A percentile compares a stretch with the other conserved stretches of the same genome.
phyloP scores from a whole-genome alignment of 53 echinoderm and acorn worm species.

The Actinopyga echinites region DNA sequence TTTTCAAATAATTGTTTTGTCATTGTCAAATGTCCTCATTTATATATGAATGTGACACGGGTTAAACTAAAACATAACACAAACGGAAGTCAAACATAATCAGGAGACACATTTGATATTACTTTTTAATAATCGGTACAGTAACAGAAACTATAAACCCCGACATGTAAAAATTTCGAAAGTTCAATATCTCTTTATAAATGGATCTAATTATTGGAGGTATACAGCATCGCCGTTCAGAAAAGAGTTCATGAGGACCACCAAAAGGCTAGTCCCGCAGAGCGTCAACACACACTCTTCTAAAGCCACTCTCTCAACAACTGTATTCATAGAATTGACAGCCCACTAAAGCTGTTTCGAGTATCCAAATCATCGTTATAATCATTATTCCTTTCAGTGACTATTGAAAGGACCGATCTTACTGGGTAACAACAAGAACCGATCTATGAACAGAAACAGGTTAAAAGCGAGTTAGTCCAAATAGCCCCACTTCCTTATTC shows the following conservation, averaged over 20 bases:
- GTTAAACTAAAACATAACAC: too few species aligned
- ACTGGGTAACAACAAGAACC: constrained; percentile 15
- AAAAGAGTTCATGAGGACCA: neutral
- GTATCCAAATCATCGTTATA: constrained; percentile 26
- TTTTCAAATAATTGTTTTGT: too few species aligned
- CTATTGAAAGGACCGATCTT: constrained; percentile 3
- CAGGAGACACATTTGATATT: too few species aligned
- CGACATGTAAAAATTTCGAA: too few species aligned
- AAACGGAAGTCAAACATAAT: too few species aligned
- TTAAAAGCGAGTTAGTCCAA: constrained; percentile 25
- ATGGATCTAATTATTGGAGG: too few species aligned
- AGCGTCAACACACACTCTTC: constrained; percentile 16
- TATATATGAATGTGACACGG: too few species aligned
- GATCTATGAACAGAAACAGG: constrained; percentile 26
- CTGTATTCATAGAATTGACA: constrained; percentile 24
- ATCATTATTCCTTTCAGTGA: neutral
- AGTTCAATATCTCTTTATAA: too few species aligned
- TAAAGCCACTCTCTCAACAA: constrained; percentile 12
- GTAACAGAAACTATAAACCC: too few species aligned
- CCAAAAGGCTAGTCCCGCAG: constrained; percentile 37
- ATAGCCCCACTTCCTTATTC: constrained; percentile 30
- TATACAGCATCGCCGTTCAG: too few species aligned
- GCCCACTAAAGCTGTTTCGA: constrained; percentile 22
- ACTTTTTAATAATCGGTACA: too few species aligned
- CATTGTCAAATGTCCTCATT: too few species aligned